A percentile compares a stretch with the other conserved stretches of the same genome.
Conservation (phyloP, 2,797 vertebrate species). For the Mastacembelus armatus region DNA sequence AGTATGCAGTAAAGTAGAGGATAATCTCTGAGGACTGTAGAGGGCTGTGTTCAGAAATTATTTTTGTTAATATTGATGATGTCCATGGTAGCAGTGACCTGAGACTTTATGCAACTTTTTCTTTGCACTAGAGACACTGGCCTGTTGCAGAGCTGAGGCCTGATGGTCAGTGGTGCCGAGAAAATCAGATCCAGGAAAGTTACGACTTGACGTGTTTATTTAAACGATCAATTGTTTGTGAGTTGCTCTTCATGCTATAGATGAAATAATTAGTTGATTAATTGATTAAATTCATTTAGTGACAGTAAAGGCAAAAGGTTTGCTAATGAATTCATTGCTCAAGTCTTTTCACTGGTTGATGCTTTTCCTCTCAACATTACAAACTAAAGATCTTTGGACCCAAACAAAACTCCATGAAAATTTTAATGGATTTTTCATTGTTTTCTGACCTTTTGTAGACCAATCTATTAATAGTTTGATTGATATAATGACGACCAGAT, state of each 20-base stretch:
- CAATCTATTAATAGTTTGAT: not conserved
- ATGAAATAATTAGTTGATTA: no score
- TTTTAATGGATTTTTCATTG: no score
- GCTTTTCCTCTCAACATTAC: no score
- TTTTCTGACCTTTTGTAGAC: not conserved
- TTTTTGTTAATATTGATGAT: constrained; percentile 8
- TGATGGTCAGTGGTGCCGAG: constrained; percentile 62
- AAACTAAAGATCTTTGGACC: no score
- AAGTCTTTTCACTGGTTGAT: no score
- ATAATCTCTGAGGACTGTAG: constrained; percentile 2
- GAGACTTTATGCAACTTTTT: constrained; percentile 78
- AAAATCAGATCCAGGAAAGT: constrained; percentile 14
- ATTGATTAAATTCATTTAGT: no score
- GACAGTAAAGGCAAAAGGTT: no score
- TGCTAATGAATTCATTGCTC: no score
- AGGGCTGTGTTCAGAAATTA: constrained; percentile 42
- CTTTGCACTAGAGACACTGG: constrained; percentile 72
- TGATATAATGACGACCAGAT: no score
- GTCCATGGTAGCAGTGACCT: constrained; percentile 28
- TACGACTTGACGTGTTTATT: not conserved
- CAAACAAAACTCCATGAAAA: no score
- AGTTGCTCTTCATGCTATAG: not conserved
- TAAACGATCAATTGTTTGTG: not conserved
- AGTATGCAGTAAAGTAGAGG: constrained; percentile 38
- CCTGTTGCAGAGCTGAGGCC: constrained; percentile 59